Evolutionary conservation across 2,113 vertebrate genomes (phyloP), one percentile per base, ranked within the genome.

Genomic region (Thomomys bottae): DNA sequence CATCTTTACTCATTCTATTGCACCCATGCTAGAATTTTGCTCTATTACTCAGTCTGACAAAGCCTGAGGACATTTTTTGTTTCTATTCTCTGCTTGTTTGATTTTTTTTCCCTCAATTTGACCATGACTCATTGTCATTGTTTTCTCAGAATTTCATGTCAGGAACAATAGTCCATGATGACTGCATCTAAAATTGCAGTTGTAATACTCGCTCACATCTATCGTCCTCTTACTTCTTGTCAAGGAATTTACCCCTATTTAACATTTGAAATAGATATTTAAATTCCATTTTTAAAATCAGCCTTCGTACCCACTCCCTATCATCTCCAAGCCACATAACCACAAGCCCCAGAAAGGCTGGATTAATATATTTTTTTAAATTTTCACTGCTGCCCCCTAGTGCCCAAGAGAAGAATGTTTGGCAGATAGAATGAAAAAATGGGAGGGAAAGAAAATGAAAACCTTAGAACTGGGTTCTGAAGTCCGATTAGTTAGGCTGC

Each of bases 351-450:
- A 42, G 61, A 87, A 64, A 3, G 4, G 8, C 14, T 63, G 11
- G n/a, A 68, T 3, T 42, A 17, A 32, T 70, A 32, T 70, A 38
- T 36, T 66, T 64, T n/a, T 8, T 3, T 76, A 26, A 8, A 12
- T 91, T 92, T 57, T 75, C 77, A 79, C 72, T 89, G 72, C 30
- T 40, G 32, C 32, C 30, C 8, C 59, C 49, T 73, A 86, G 17
- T 36, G 26, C 18, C 28, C 64, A 80, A 49, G 4, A 28, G 38
- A 80, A 40, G 6, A 28, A 38, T 30, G 6, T 23, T 64, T 73
- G 8, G 10, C 18, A 8, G 20, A 38, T 0, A 77, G 70, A 63
- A 68, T 4, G 30, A 70, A 68, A 10, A 54, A 21, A 15, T 5
- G 1, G 6, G 9, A 32, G 24, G 7, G 9, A 4, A 68, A 57